Evolutionary conservation across 2,888 invertebrate genomes (phyloP).

Genomic region (Timema podura): DNA sequence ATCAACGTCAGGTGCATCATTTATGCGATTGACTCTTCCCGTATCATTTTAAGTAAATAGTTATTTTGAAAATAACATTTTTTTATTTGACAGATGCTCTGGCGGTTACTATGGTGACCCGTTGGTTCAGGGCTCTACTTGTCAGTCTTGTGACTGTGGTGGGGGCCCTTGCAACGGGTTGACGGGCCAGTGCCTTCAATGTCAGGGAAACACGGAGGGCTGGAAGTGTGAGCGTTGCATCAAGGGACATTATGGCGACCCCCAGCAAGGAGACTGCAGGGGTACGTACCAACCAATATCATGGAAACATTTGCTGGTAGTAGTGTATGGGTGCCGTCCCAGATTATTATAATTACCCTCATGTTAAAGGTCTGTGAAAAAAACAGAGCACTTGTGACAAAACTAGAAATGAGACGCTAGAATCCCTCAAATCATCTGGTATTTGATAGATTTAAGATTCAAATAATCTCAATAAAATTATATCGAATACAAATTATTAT

Average conservation of each 20-base stretch:
- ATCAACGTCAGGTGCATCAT: too few species aligned
- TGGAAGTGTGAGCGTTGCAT: constrained; percentile 68
- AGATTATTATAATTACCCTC: too few species aligned
- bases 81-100: constrained; percentile 59
- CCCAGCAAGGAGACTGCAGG: constrained; percentile 59
- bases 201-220: constrained; percentile 65
- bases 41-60: not conserved
- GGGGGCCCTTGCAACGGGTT: constrained; percentile 80
- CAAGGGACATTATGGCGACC: constrained; percentile 61
- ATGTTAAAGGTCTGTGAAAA: too few species aligned
- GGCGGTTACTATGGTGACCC: constrained; percentile 85
- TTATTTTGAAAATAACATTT: not conserved
- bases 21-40: too few species aligned
- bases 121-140: constrained; percentile 61
- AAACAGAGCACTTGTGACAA: too few species aligned
- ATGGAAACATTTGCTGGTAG: not conserved
- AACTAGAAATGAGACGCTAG: too few species aligned
- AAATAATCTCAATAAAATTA: too few species aligned
- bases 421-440: too few species aligned
- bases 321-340: too few species aligned
- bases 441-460: too few species aligned
- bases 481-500: too few species aligned
- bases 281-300: constrained; percentile 41
- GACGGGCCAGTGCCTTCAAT: constrained; percentile 83
- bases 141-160: constrained; percentile 79